Conservation (phyloP, 2,797 vertebrate species). For the Fistularia commersonii region DNA sequence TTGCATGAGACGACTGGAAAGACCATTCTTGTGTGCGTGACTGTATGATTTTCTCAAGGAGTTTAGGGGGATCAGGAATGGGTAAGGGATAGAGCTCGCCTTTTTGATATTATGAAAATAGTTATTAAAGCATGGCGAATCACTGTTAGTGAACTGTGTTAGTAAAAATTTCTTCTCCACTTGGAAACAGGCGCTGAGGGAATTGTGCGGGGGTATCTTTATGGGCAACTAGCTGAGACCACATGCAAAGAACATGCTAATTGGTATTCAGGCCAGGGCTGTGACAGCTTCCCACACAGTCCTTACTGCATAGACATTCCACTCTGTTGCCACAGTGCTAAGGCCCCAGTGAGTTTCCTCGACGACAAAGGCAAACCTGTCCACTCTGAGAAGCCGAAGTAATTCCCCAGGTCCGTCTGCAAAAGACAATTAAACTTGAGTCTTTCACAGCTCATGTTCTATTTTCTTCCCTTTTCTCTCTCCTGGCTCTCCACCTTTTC, state of each 20-base stretch:
- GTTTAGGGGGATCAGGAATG: constrained; percentile 33
- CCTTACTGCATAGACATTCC: constrained; percentile 20
- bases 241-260: constrained; percentile 69
- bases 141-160: constrained; percentile 30
- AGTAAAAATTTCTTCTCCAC: constrained; percentile 29
- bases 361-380: constrained; percentile 44
- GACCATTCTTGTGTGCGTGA: constrained; percentile 15
- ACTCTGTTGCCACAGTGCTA: constrained; percentile 44
- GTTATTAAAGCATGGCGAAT: constrained; percentile 44
- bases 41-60: constrained; percentile 28
- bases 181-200: constrained; percentile 38
- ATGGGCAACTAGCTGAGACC: constrained; percentile 64
- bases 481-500: background rate
- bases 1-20: constrained; percentile 25
- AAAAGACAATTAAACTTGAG: constrained; percentile 35
- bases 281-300: constrained; percentile 60
- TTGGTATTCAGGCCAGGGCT: constrained; percentile 62
- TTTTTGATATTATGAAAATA: constrained; percentile 44
- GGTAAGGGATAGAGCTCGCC: constrained; percentile 30
- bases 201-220: constrained; percentile 39
- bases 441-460: constrained; percentile 18
- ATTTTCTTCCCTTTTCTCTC: constrained; percentile 15
- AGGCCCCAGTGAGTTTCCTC: constrained; percentile 33
- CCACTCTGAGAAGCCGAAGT: constrained; percentile 29
- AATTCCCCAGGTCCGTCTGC: constrained; percentile 45